These are phyloP conservation scores for Neelides folsomi DNA, from an alignment of 2,888 invertebrate genomes.

Conservation along the genomic window DNA sequence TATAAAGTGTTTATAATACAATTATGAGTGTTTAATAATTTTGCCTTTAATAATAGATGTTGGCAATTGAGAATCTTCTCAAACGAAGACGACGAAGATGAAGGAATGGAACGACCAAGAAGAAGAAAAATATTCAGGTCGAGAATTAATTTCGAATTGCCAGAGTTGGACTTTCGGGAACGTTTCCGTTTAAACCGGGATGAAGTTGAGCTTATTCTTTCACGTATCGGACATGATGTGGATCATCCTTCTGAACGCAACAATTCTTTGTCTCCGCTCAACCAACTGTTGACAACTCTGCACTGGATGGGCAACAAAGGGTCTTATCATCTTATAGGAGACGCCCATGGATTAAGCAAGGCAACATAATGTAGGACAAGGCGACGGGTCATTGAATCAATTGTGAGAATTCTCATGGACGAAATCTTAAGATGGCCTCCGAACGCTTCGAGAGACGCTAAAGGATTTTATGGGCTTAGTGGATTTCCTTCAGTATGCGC, in stretches of 20 bases:
- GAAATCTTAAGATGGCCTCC: slow-evolving; percentile 12
- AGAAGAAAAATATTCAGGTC: not conserved
- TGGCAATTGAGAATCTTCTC: not conserved
- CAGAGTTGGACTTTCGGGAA: not conserved
- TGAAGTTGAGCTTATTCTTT: not conserved
- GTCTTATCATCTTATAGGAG: slow-evolving; percentile 8
- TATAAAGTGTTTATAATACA: too few relatives aligned
- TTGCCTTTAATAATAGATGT: too few relatives aligned
- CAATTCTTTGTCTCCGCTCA: slow-evolving; percentile 2
- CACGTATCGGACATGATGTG: too few relatives aligned
- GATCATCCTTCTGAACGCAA: not conserved
- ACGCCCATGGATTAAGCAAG: slow-evolving; percentile 12
- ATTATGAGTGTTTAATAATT: too few relatives aligned
- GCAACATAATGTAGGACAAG: slow-evolving; percentile 13
- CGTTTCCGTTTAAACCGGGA: not conserved
- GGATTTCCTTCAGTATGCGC: slow-evolving; percentile 21
- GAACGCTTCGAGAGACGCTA: slow-evolving; percentile 1
- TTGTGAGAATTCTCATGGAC: slow-evolving; percentile 9
- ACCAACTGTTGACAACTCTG: slow-evolving; percentile 7
- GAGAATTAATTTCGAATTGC: slow-evolving; percentile 2
- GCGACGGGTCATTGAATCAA: slow-evolving; percentile 1
- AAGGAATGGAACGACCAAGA: not conserved
- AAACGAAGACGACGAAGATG: not conserved
- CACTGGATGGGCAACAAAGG: slow-evolving; percentile 11
- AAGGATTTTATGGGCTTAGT: slow-evolving; percentile 4